phyloP scores from a whole-genome alignment of 1,140 invertebrate species.

The Apis dorsata region DNA sequence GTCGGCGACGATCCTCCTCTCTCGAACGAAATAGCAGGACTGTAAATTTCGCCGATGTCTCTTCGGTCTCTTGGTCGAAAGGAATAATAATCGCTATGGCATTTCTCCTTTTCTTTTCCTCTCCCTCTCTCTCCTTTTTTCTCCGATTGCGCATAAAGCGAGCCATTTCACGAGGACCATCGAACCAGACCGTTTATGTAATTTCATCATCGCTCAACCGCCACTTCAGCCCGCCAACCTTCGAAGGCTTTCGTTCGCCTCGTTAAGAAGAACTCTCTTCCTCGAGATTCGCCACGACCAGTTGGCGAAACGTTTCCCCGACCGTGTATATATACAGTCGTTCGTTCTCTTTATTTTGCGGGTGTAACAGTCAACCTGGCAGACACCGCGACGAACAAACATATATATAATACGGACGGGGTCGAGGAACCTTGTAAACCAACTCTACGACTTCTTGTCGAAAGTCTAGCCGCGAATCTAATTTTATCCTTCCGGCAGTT shows the following conservation, averaged over 20 bases:
- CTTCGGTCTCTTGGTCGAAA: neutral
- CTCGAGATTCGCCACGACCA: neutral
- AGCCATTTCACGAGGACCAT: constrained; percentile 15
- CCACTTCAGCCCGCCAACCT: neutral
- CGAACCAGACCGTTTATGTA: constrained; percentile 21
- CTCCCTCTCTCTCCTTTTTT: no score
- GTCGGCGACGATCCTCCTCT: neutral
- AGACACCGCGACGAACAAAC: neutral
- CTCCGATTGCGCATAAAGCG: neutral
- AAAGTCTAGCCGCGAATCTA: constrained; percentile 42
- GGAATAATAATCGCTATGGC: constrained; percentile 5
- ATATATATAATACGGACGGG: neutral
- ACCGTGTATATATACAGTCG: neutral
- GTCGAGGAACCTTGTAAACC: constrained; percentile 43
- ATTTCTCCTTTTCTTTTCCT: neutral
- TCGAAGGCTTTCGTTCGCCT: constrained; percentile 39
- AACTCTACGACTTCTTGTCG: constrained; percentile 6
- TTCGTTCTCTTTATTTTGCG: constrained; percentile 10
- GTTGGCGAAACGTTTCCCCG: neutral
- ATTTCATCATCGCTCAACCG: constrained; percentile 32
- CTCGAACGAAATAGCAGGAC: neutral
- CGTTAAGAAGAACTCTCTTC: constrained; percentile 22
- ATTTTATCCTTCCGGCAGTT: constrained; percentile 59
- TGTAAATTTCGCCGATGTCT: neutral
- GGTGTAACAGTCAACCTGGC: neutral